Conservation (phyloP, 2,797 vertebrate genomes). For the Notoglanidium macrostoma region DNA sequence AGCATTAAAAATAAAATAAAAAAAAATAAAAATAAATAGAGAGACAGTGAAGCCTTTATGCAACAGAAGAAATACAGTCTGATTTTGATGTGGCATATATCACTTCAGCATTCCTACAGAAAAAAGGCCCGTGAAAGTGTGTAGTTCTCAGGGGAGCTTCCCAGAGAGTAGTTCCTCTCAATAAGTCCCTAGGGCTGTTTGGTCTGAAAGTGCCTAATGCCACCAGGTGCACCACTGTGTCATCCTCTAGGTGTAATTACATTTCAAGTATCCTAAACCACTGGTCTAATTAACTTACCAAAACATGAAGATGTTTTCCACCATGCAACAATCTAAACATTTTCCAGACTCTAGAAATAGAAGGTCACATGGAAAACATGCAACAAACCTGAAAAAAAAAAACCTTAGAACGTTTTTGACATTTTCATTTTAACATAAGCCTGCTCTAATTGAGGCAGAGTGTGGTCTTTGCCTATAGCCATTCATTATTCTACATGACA, state of each 20-base stretch:
- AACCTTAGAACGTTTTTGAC: neutral
- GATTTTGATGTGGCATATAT: too few relatives aligned
- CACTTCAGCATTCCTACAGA: too few relatives aligned
- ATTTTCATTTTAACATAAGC: neutral
- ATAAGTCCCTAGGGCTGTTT: too few relatives aligned
- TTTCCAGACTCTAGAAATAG: conserved; percentile 5
- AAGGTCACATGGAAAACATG: neutral
- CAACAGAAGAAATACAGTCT: too few relatives aligned
- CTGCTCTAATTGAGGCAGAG: conserved; percentile 30
- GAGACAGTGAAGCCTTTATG: too few relatives aligned
- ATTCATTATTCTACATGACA: conserved; percentile 38
- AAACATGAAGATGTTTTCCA: neutral
- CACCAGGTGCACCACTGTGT: neutral
- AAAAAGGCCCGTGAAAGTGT: too few relatives aligned
- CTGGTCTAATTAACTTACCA: neutral
- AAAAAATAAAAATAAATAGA: too few relatives aligned
- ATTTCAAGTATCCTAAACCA: neutral
- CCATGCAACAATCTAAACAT: neutral
- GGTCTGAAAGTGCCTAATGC: too few relatives aligned
- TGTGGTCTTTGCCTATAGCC: conserved; percentile 20
- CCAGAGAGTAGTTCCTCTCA: too few relatives aligned
- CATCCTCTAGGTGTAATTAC: neutral
- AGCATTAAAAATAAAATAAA: too few relatives aligned
- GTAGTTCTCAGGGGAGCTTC: too few relatives aligned
- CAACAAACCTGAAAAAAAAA: neutral